Conservation (phyloP, 1,140 invertebrate species). For the Drosophila erecta region DNA sequence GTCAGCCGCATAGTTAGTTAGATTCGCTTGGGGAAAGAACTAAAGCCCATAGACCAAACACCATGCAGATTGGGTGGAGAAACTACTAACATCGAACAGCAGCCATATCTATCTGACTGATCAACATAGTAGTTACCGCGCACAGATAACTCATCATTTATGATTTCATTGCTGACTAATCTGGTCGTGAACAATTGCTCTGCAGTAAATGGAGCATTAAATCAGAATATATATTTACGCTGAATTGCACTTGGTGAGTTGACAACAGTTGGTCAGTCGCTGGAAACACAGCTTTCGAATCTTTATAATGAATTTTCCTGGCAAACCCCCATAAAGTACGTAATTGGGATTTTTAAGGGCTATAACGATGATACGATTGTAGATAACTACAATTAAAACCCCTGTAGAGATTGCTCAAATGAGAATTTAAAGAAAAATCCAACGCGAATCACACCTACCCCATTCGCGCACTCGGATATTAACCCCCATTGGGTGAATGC, state of each 20-base stretch:
- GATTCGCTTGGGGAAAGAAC: slow-evolving; percentile 8
- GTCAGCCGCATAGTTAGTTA: slow-evolving; percentile 2
- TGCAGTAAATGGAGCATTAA: slow-evolving; percentile 13
- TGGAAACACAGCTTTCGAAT: not conserved
- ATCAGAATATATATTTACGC: slow-evolving; percentile 10
- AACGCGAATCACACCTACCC: too few relatives aligned
- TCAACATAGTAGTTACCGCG: slow-evolving; percentile 3
- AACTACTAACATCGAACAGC: not conserved
- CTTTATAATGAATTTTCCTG: not conserved
- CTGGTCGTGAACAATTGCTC: slow-evolving; percentile 7
- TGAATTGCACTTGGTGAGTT: slow-evolving; percentile 9
- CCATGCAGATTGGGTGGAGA: slow-evolving; percentile 5
- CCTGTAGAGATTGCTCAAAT: not conserved
- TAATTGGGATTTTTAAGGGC: too few relatives aligned
- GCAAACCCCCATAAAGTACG: too few relatives aligned
- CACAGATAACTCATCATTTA: slow-evolving; percentile 4
- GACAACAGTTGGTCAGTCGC: not conserved
- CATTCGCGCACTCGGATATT: not conserved
- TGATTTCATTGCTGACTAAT: slow-evolving; percentile 18
- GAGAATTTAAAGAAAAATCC: not conserved
- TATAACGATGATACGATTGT: too few relatives aligned
- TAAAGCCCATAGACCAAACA: not conserved
- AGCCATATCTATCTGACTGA: slow-evolving; percentile 4
- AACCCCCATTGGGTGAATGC: not conserved
- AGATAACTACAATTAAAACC: not conserved